phyloP scores from a whole-genome alignment of 2,888 invertebrate genomes.

The Meteorus colon region DNA sequence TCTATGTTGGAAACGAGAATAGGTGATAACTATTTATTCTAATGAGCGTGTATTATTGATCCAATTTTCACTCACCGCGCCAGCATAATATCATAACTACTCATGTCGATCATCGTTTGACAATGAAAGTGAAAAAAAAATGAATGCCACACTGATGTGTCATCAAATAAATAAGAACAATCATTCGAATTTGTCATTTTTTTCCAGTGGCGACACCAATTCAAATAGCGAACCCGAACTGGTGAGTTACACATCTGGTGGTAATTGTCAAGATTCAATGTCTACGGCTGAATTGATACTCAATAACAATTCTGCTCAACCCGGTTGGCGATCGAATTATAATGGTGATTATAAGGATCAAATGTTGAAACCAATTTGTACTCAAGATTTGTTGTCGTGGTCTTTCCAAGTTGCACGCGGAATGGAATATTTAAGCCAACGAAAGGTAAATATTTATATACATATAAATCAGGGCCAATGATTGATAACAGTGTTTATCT shows the following conservation, averaged over 20 bases:
- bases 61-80: background rate
- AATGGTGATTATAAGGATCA: slow-evolving; percentile 83
- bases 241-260: slow-evolving; percentile 54
- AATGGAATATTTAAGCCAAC: slow-evolving; percentile 94
- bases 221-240: slow-evolving; percentile 54
- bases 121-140: slow-evolving; percentile 10
- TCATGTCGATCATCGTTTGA: slow-evolving; percentile 45
- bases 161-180: slow-evolving; percentile 73
- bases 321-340: slow-evolving; percentile 87
- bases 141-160: slow-evolving; percentile 44
- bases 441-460: slow-evolving; percentile 79
- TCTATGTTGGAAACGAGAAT: slow-evolving; percentile 77
- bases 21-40: slow-evolving; percentile 64
- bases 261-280: slow-evolving; percentile 60
- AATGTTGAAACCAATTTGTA: slow-evolving; percentile 81
- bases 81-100: background rate
- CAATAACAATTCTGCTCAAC: slow-evolving; percentile 78
- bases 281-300: slow-evolving; percentile 71
- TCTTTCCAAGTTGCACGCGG: slow-evolving; percentile 95
- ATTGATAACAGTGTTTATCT: background rate
- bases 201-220: slow-evolving; percentile 71
- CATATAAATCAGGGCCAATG: background rate
- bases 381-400: slow-evolving; percentile 91
- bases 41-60: background rate
- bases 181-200: slow-evolving; percentile 79